phyloP scores from a whole-genome alignment of 2,113 vertebrate genomes.

The Indri indri region DNA sequence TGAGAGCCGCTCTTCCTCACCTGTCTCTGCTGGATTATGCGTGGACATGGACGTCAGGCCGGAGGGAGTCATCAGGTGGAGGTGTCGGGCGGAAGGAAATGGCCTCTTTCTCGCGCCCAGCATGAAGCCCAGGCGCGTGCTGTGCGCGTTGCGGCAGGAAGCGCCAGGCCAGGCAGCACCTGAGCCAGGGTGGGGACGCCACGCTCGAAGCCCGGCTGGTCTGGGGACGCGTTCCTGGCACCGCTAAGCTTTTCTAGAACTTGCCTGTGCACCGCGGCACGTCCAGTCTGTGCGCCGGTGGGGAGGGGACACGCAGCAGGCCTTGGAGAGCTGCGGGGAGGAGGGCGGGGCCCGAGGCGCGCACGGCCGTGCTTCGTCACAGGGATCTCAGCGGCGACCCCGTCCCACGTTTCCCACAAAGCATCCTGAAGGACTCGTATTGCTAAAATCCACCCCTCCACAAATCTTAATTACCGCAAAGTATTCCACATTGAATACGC shows the following conservation, averaged over 20 bases:
- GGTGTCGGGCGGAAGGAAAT: rapidly evolving
- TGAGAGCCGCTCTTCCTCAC: rapidly evolving
- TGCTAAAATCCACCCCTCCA: not conserved
- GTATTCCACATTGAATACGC: not conserved
- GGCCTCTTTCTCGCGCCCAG: no score
- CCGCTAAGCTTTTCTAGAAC: not conserved
- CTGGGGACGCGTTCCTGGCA: not conserved
- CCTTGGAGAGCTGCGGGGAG: not conserved
- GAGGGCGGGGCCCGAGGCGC: rapidly evolving
- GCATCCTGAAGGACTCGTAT: not conserved
- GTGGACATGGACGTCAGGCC: rapidly evolving
- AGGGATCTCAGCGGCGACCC: rapidly evolving
- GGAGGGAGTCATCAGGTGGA: rapidly evolving
- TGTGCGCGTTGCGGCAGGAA: no score
- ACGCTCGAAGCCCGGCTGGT: rapidly evolving
- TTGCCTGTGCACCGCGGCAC: rapidly evolving
- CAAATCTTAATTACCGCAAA: not conserved
- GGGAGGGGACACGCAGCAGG: not conserved
- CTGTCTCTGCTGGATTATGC: not conserved
- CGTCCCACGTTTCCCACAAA: rapidly evolving
- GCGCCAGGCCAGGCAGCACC: rapidly evolving
- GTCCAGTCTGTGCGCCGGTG: rapidly evolving
- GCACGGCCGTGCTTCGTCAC: rapidly evolving
- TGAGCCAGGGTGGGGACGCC: rapidly evolving
- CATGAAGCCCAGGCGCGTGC: rapidly evolving